A percentile compares a stretch with the other conserved stretches of the same genome.
Evolutionary conservation across 2,113 vertebrate genomes (phyloP).

Genomic region (Thomomys bottae): DNA sequence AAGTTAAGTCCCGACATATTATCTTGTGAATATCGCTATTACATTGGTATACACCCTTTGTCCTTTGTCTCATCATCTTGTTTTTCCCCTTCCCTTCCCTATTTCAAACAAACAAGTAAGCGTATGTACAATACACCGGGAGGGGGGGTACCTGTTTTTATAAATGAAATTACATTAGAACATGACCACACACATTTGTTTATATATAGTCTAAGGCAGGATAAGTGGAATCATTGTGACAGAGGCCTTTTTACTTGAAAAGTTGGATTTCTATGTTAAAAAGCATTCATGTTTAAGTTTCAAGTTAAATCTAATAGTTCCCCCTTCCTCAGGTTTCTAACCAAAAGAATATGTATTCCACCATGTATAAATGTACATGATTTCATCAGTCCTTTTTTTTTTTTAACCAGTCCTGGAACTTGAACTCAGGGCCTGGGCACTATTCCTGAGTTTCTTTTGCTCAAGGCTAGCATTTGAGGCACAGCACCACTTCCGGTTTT

Average conservation of each 20-base stretch:
- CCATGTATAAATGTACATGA: not conserved
- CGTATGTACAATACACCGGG: no score
- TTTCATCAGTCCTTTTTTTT: not conserved
- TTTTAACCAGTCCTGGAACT: no score
- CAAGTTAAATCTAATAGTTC: not conserved
- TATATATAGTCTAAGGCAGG: not conserved
- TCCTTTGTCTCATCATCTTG: no score
- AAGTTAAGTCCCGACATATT: no score
- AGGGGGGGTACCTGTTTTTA: not conserved
- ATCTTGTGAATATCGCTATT: no score
- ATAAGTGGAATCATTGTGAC: slow-evolving; percentile 6
- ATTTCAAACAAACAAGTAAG: no score
- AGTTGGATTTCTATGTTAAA: not conserved
- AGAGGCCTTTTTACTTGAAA: not conserved
- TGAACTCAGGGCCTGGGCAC: no score
- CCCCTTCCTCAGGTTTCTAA: slow-evolving; percentile 14
- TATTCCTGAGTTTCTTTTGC: no score
- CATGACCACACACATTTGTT: not conserved
- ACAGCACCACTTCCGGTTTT: no score
- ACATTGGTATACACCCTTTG: no score
- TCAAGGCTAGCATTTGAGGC: no score
- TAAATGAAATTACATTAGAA: slow-evolving; percentile 20
- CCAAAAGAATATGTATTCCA: not conserved
- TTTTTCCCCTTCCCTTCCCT: no score
- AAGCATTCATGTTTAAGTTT: not conserved